Conservation (phyloP, 2,113 vertebrate genomes). For the Macrotus californicus region DNA sequence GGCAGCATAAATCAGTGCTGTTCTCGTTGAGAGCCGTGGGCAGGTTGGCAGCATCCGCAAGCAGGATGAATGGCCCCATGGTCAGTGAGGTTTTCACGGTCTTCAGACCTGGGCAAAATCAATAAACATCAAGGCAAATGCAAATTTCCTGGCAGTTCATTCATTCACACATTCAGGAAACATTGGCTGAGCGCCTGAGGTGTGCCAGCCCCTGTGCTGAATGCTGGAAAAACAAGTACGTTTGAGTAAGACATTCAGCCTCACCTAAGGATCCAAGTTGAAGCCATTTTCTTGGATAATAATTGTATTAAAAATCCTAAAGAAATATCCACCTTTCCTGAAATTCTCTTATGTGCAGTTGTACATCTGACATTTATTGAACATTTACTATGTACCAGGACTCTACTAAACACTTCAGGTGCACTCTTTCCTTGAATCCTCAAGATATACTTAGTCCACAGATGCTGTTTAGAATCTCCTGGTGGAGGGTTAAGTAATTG, state of each 20-base stretch:
- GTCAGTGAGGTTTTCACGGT: neutral
- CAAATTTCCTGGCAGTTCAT: neutral
- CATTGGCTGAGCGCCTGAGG: neutral
- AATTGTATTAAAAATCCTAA: neutral
- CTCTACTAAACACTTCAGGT: neutral
- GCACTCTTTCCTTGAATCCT: neutral
- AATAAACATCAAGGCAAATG: neutral
- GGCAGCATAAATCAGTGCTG: slow-evolving; percentile 41
- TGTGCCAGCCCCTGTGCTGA: neutral
- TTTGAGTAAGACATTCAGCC: neutral
- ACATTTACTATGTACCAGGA: neutral
- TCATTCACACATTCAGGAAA: neutral
- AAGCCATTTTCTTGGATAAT: neutral
- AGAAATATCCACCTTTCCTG: neutral
- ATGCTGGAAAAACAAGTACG: neutral
- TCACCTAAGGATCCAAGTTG: neutral
- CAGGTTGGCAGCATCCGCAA: neutral
- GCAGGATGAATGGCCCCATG: neutral
- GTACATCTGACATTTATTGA: neutral
- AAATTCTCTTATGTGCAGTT: neutral
- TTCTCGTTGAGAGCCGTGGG: slow-evolving; percentile 22
- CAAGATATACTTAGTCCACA: neutral
- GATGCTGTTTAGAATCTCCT: neutral
- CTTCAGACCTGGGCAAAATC: neutral
- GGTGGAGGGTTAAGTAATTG: neutral